These are phyloP conservation scores for Eurois occulta DNA, from an alignment of 2,888 invertebrate genomes.

Conservation along the genomic window DNA sequence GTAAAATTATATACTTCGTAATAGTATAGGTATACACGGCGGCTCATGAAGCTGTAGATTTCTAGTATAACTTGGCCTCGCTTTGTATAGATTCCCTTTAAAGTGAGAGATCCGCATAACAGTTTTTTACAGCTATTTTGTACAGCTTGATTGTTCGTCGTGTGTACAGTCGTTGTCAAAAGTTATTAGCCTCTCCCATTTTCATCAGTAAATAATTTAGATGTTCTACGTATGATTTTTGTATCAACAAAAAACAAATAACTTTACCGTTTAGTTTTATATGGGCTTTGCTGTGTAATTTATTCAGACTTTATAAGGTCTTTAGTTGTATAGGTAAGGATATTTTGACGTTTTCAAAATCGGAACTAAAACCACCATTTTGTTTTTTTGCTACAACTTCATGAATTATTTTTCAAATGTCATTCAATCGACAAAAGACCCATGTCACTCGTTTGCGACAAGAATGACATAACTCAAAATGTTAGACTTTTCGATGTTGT, in stretches of 20 bases:
- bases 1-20: constrained; percentile 5
- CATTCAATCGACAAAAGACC: not conserved
- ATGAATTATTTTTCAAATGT: not conserved
- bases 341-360: not conserved
- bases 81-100: too few species aligned
- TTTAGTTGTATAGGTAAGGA: too few species aligned
- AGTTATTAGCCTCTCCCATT: not conserved
- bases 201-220: constrained; percentile 6
- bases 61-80: too few species aligned
- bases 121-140: too few species aligned
- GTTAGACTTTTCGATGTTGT: too few species aligned
- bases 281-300: not conserved
- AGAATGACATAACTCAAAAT: too few species aligned
- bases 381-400: not conserved
- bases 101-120: too few species aligned
- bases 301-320: not conserved
- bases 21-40: constrained; percentile 22
- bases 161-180: constrained; percentile 16
- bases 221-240: not conserved
- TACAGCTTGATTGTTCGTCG: too few species aligned
- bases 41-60: too few species aligned
- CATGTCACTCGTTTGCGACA: too few species aligned
- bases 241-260: not conserved
- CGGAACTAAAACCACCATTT: not conserved
- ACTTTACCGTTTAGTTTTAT: not conserved